Base-by-base conservation (phyloP, 2,888 invertebrate species). In the Hipparchia sbordonii region DNA sequence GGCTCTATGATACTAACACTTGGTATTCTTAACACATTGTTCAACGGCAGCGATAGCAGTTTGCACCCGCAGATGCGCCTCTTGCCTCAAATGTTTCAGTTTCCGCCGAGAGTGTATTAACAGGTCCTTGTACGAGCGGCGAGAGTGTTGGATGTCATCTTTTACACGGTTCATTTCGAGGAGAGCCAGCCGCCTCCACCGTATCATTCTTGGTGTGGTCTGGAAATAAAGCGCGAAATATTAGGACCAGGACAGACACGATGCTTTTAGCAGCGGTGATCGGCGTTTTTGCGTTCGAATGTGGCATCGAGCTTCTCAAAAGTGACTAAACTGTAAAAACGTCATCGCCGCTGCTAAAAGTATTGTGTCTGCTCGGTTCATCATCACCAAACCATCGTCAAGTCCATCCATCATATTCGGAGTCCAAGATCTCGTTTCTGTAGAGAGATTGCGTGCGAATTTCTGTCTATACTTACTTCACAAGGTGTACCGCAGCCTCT, bases 131-230 rank as follows among this genome's bases (percentile, higher is more conserved):
- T 91, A 93, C 0, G 86, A 84, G 12, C 81, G 80, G 8, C 88
- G 80, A n/a, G 91, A 85, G 76, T 90, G 87, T 48, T 84, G 83
- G 7, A 93, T 79, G 78, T 93, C 92, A 23, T 90, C 89, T 33
- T 84, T 82, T 0, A 92, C 89, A 52, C 92, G 81, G 65, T 88
- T 84, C 13, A 93, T 82, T 77, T 93, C 93, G 39, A 84, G 79
- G 0, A 82, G 76, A 0, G 93, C 93, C 39, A 86, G 83, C 1
- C 88, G 85, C n/a, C 89, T 87, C 90, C 90, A 92, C 72, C 91
- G 87, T 13, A 80, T 81, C 9, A 92, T 82, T 67, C 84, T 82
- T 0, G 89, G 86, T 7, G 82, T 84, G 7, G 80, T 82, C 93
- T 93, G 87, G 13, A 81, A 60, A 10, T 39, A 39, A 39, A 39